A percentile compares a stretch with the other conserved stretches of the same genome.
These are phyloP conservation scores for Drosophila fungiperda DNA, from an alignment of 2,888 invertebrate species.

Conservation along the genomic window DNA sequence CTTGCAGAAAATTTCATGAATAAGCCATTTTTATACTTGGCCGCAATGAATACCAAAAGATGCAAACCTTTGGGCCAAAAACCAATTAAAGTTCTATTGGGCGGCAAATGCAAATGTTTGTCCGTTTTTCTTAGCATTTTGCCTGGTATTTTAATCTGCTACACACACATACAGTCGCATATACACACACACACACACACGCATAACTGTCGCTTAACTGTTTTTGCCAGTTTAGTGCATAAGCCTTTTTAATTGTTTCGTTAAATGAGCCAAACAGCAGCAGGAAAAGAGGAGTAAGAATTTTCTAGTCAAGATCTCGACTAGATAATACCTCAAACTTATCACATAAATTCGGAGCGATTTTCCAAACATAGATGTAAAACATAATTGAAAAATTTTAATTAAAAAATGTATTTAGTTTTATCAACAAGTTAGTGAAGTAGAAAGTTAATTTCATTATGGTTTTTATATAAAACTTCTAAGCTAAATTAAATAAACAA, in stretches of 20 bases:
- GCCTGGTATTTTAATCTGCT: constrained; percentile 43
- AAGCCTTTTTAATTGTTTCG: constrained; percentile 78
- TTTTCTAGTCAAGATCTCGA: neutral
- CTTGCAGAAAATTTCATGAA: neutral
- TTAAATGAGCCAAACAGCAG: constrained; percentile 67
- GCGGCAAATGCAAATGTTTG: constrained; percentile 72
- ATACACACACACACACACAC: constrained; percentile 21
- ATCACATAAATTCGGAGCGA: neutral
- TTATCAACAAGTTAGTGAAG: too few species aligned
- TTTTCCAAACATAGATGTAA: neutral
- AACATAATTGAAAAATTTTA: neutral
- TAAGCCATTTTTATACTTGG: constrained; percentile 22
- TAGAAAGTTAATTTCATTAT: neutral
- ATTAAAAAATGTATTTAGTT: too few species aligned
- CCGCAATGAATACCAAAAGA: constrained; percentile 1
- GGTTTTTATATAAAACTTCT: neutral
- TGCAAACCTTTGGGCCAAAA: constrained; percentile 32
- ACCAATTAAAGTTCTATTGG: constrained; percentile 80
- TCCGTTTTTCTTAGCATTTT: constrained; percentile 41
- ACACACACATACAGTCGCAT: constrained; percentile 6
- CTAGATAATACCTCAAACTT: neutral
- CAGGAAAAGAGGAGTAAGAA: constrained; percentile 12
- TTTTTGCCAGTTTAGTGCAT: constrained; percentile 71
- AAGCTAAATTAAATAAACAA: too few species aligned
- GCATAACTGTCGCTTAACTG: constrained; percentile 65